A percentile compares a stretch with the other conserved stretches of the same genome.
phyloP scores from a whole-genome alignment of 2,113 vertebrate genomes.

The Silurus glanis region DNA sequence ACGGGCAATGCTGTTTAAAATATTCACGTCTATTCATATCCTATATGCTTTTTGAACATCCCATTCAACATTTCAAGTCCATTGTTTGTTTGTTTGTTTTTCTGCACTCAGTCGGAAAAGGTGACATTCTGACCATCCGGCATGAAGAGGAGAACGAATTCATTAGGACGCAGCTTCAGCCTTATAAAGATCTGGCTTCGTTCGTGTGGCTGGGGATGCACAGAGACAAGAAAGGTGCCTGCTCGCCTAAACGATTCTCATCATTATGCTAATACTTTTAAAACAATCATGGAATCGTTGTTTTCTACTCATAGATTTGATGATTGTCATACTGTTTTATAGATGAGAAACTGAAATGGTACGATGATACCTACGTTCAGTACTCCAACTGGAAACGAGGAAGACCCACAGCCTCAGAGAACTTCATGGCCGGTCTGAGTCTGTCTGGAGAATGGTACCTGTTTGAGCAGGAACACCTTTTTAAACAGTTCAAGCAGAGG shows the following conservation, averaged over 20 bases:
- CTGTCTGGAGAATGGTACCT: conserved; percentile 81
- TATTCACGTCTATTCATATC: neutral
- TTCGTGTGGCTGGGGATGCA: conserved; percentile 86
- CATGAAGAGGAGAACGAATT: conserved; percentile 86
- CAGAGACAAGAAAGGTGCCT: conserved; percentile 75
- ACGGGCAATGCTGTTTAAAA: conserved; percentile 54
- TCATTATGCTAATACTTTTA: neutral
- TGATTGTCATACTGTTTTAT: conserved; percentile 12
- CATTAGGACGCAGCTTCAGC: conserved; percentile 77
- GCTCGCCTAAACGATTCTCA: neutral
- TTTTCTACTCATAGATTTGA: neutral
- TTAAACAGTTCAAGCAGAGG: conserved; percentile 74
- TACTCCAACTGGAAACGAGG: conserved; percentile 87
- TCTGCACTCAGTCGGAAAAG: conserved; percentile 54
- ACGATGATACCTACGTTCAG: conserved; percentile 82
- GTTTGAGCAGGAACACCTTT: conserved; percentile 55
- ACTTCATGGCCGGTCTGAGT: conserved; percentile 82
- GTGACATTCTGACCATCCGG: conserved; percentile 83
- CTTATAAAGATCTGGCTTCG: conserved; percentile 76
- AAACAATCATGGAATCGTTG: neutral
- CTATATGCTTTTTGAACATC: too few species aligned
- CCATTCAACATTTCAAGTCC: too few species aligned
- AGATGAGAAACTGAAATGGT: conserved; percentile 85
- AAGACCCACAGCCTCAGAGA: conserved; percentile 71
- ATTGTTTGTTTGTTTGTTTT: neutral